These are phyloP conservation scores for Nemoura dubitans DNA, from an alignment of 2,888 invertebrate species.

Conservation along the genomic window DNA sequence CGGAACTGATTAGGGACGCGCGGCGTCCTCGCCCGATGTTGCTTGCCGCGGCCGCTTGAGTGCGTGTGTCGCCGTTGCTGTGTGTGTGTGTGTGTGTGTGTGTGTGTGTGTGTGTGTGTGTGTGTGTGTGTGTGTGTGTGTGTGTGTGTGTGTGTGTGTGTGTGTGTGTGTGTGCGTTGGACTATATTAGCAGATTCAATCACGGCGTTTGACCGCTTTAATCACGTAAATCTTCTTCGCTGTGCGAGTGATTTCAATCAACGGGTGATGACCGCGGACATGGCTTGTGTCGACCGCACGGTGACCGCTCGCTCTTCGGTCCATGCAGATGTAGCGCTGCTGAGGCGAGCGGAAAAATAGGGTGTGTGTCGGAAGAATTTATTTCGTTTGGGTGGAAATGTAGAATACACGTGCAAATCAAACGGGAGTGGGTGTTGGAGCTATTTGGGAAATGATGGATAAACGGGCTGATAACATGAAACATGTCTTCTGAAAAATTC, in stretches of 20 bases:
- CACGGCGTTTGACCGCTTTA: conserved; percentile 9
- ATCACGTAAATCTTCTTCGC: conserved; percentile 25
- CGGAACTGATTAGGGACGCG: neutral
- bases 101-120: too few relatives aligned
- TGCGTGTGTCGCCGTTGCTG: neutral
- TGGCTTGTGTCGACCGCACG: neutral
- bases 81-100: too few relatives aligned
- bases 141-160: too few relatives aligned
- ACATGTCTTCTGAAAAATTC: too few relatives aligned
- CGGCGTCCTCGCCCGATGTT: neutral
- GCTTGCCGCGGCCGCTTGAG: neutral
- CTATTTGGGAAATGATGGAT: too few relatives aligned
- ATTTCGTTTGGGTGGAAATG: too few relatives aligned
- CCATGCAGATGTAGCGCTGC: neutral
- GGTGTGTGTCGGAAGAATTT: neutral
- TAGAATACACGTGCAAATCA: too few relatives aligned
- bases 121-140: too few relatives aligned
- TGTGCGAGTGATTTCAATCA: neutral
- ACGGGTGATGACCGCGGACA: neutral
- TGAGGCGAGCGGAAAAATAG: neutral
- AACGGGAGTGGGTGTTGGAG: too few relatives aligned
- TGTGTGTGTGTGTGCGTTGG: neutral
- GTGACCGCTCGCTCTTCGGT: too few relatives aligned
- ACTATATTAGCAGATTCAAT: neutral
- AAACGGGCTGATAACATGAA: too few relatives aligned